A percentile compares a stretch with the other conserved stretches of the same genome.
Conservation (phyloP, 1,140 invertebrate species). For the Drosophila leontia region DNA sequence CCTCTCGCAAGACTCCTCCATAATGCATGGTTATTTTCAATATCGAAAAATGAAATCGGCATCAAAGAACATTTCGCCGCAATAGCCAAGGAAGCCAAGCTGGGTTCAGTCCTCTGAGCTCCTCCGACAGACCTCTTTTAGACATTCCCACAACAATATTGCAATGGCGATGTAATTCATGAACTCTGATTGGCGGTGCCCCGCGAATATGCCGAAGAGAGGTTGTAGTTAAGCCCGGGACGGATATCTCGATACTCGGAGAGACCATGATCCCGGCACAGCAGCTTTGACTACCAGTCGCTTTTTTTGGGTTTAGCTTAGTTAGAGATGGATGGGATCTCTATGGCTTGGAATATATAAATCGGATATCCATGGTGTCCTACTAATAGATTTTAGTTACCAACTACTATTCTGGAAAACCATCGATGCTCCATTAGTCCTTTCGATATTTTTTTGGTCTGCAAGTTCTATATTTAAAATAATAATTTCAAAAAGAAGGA, state of each 20-base stretch:
- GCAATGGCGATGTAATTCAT: slow-evolving; percentile 81
- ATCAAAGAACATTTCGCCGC: slow-evolving; percentile 80
- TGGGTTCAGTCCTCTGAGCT: slow-evolving; percentile 5
- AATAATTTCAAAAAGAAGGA: too few relatives aligned
- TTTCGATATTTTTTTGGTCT: too few relatives aligned
- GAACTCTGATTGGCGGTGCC: slow-evolving; percentile 79
- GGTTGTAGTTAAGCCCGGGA: slow-evolving; percentile 28
- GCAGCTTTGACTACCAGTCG: slow-evolving; percentile 30
- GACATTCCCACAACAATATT: slow-evolving; percentile 80
- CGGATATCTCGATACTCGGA: slow-evolving; percentile 6
- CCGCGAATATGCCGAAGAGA: slow-evolving; percentile 37
- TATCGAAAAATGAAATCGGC: slow-evolving; percentile 84
- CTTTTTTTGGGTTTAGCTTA: background rate
- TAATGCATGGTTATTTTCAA: slow-evolving; percentile 83
- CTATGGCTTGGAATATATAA: background rate
- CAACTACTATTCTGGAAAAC: too few relatives aligned
- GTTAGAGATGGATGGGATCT: slow-evolving; percentile 16
- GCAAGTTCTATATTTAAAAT: too few relatives aligned
- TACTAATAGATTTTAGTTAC: too few relatives aligned
- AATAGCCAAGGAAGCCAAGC: slow-evolving; percentile 22
- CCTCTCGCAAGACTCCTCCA: slow-evolving; percentile 14
- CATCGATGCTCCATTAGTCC: too few relatives aligned
- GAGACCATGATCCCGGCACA: slow-evolving; percentile 18
- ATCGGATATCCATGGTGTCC: background rate
- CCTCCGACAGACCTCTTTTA: slow-evolving; percentile 38